These are phyloP conservation scores for Ennomos fuscantarius DNA, from an alignment of 2,888 invertebrate genomes.

Conservation along the genomic window DNA sequence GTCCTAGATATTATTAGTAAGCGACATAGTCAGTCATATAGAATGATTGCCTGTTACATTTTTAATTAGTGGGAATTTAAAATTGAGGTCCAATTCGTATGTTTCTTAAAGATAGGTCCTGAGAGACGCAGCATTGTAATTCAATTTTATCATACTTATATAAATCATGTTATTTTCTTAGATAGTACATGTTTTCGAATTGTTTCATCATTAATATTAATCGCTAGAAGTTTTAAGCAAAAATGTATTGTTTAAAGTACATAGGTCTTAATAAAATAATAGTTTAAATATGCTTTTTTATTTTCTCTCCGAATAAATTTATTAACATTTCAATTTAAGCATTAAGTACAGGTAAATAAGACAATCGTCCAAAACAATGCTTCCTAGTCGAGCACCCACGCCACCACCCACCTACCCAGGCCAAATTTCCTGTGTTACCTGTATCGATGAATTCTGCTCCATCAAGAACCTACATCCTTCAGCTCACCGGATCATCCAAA, in stretches of 20 bases:
- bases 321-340: conserved; percentile 39
- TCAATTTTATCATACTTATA: conserved; percentile 56
- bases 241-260: conserved; percentile 79
- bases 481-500: conserved; percentile 81
- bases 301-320: conserved; percentile 37
- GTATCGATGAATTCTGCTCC: conserved; percentile 73
- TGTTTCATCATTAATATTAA: conserved; percentile 77
- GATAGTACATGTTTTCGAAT: conserved; percentile 71
- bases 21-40: conserved; percentile 44
- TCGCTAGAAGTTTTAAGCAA: conserved; percentile 82
- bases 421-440: conserved; percentile 80
- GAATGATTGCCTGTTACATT: conserved; percentile 51
- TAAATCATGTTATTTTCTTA: conserved; percentile 79
- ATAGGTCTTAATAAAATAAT: conserved; percentile 75
- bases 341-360: conserved; percentile 62
- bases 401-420: conserved; percentile 76
- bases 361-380: conserved; percentile 59
- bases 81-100: conserved; percentile 83
- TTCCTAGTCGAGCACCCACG: conserved; percentile 80
- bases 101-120: conserved; percentile 73
- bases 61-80: conserved; percentile 78
- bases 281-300: conserved; percentile 60
- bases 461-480: conserved; percentile 81
- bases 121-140: conserved; percentile 66
- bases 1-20: conserved; percentile 28